A percentile compares a stretch with the other conserved stretches of the same genome.
phyloP scores from a whole-genome alignment of 2,797 vertebrate genomes.

The Manis crassicaudata region DNA sequence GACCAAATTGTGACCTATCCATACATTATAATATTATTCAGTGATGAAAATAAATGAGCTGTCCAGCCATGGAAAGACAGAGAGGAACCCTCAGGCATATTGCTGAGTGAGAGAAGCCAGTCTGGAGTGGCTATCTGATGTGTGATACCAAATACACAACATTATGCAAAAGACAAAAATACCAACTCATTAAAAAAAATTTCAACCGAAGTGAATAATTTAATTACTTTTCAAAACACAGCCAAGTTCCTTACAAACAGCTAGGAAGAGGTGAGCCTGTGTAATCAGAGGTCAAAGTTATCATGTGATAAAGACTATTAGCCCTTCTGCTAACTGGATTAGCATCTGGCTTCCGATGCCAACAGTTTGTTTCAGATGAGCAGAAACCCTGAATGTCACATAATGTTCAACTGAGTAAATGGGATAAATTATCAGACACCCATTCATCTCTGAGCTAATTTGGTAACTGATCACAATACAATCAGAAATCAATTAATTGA shows the following conservation, averaged over 20 bases:
- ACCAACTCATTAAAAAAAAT: neutral
- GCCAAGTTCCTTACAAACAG: neutral
- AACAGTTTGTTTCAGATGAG: neutral
- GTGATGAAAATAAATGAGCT: neutral
- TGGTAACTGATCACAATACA: neutral
- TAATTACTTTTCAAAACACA: neutral
- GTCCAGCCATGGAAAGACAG: neutral
- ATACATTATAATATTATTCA: neutral
- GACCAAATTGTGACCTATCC: neutral
- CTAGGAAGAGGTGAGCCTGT: neutral
- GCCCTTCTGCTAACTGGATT: neutral
- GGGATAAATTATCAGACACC: neutral
- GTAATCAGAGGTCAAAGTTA: neutral
- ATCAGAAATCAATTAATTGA: constrained; percentile 9
- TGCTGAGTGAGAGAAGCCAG: neutral
- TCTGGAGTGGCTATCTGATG: neutral
- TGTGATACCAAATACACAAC: too few species aligned
- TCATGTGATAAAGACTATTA: neutral
- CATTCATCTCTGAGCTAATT: neutral
- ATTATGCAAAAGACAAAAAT: neutral
- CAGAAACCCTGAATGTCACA: neutral
- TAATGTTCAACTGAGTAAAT: neutral
- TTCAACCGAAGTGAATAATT: neutral
- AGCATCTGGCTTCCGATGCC: neutral
- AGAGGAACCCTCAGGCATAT: neutral